These are phyloP conservation scores for Meganola albula DNA, from an alignment of 2,888 invertebrate species.

Conservation along the genomic window DNA sequence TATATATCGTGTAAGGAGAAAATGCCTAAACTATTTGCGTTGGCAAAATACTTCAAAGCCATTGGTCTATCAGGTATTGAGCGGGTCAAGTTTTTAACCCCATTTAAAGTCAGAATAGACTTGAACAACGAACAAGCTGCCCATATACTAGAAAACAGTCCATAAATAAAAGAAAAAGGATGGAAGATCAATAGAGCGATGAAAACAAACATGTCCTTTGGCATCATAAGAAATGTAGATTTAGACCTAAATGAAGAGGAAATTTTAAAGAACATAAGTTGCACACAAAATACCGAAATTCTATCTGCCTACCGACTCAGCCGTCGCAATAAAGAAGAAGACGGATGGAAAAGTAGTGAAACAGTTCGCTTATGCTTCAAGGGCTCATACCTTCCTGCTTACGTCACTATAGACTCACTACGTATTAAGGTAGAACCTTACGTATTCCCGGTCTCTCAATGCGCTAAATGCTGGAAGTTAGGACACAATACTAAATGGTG, in stretches of 20 bases:
- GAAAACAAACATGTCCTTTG: conserved; percentile 1
- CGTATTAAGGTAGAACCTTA: not conserved
- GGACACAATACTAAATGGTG: no score
- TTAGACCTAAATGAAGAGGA: conserved; percentile 1
- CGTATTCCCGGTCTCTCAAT: conserved; percentile 1
- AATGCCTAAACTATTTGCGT: not conserved
- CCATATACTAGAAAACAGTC: not conserved
- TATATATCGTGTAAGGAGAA: conserved; percentile 1
- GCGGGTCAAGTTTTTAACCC: not conserved
- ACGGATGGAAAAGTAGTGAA: not conserved
- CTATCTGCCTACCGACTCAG: not conserved
- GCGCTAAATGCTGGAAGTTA: not conserved
- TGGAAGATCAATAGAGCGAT: conserved; percentile 1
- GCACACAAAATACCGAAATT: not conserved
- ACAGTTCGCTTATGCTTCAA: not conserved
- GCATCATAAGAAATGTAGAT: conserved; percentile 2
- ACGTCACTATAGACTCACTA: not conserved
- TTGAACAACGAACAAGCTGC: conserved; percentile 1
- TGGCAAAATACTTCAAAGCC: not conserved
- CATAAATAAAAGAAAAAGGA: not conserved
- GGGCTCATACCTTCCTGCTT: not conserved
- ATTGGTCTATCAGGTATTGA: no score
- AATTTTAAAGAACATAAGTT: not conserved
- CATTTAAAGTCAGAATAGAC: not conserved
- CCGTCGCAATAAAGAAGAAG: not conserved